Conservation (phyloP, 2,113 vertebrate species). For the Planiliza haematocheilus region DNA sequence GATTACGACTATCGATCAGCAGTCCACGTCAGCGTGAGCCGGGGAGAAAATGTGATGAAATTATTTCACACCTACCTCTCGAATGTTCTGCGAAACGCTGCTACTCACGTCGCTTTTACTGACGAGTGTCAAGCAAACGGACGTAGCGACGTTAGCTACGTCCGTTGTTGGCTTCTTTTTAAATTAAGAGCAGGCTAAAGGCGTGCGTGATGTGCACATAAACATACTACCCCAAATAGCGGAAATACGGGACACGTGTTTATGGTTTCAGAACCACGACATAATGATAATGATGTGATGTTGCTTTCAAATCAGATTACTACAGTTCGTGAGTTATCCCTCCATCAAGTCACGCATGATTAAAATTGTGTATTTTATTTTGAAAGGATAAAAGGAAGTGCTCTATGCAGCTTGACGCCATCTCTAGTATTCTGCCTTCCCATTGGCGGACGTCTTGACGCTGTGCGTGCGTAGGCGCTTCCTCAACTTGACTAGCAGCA, state of each 20-base stretch:
- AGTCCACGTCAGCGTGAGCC: not conserved
- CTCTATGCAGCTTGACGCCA: not conserved
- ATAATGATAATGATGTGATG: not conserved
- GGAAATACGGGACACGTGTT: not conserved
- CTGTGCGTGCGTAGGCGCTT: conserved; percentile 65
- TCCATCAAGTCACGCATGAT: not conserved
- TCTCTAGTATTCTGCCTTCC: not conserved
- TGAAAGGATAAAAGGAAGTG: conserved; percentile 39
- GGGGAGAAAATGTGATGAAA: not conserved
- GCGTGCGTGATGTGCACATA: not conserved
- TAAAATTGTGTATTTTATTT: conserved; percentile 37
- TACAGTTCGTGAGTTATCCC: not conserved
- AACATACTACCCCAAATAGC: not conserved
- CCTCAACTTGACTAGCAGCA: conserved; percentile 65
- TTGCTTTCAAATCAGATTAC: not conserved
- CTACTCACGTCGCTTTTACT: conserved; percentile 56
- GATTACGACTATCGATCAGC: fast-evolving
- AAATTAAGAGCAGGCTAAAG: conserved; percentile 20
- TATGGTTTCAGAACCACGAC: too few species aligned
- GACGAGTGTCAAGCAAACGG: not conserved
- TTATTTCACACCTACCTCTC: conserved; percentile 69
- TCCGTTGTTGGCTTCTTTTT: conserved; percentile 6
- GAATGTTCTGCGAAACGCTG: conserved; percentile 72
- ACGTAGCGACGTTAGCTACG: fast-evolving
- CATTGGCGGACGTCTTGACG: conserved; percentile 59